A percentile compares a stretch with the other conserved stretches of the same genome.
phyloP scores from a whole-genome alignment of 2,888 invertebrate species.

The Drosophila mimetica region DNA sequence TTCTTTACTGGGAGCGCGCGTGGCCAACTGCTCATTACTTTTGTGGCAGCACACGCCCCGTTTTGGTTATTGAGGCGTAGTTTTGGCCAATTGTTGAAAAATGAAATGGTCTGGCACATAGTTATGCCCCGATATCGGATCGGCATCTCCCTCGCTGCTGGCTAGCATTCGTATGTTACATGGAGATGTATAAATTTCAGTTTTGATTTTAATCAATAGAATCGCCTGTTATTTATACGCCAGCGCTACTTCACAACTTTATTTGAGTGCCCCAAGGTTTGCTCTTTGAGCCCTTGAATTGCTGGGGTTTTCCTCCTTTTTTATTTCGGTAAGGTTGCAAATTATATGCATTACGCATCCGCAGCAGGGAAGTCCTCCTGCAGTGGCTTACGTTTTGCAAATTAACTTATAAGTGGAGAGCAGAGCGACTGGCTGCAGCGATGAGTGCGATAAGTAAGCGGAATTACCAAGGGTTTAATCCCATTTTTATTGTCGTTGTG shows the following conservation, averaged over 20 bases:
- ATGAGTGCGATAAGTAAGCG: conserved; percentile 36
- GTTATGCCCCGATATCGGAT: conserved; percentile 57
- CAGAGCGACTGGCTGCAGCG: conserved; percentile 3
- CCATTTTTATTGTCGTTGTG: conserved; percentile 7
- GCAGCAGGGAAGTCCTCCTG: conserved; percentile 33
- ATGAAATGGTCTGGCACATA: conserved; percentile 78
- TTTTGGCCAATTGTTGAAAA: conserved; percentile 77
- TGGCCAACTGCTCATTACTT: conserved; percentile 79
- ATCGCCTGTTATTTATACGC: conserved; percentile 68
- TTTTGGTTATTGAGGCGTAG: conserved; percentile 69
- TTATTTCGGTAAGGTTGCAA: conserved; percentile 42
- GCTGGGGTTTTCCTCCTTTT: conserved; percentile 4
- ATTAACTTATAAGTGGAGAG: conserved; percentile 70
- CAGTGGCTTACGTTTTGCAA: conserved; percentile 43
- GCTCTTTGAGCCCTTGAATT: conserved; percentile 11
- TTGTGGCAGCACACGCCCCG: conserved; percentile 60
- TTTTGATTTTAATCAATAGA: conserved; percentile 71
- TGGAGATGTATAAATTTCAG: conserved; percentile 54
- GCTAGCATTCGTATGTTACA: conserved; percentile 49
- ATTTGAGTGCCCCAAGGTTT: conserved; percentile 62
- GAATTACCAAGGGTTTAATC: conserved; percentile 22
- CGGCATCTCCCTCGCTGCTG: conserved; percentile 56
- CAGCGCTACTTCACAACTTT: conserved; percentile 79
- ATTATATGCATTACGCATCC: conserved; percentile 77
- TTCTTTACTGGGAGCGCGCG: conserved; percentile 61